These are phyloP conservation scores for Abrostola triplasia DNA, from an alignment of 2,888 invertebrate species.

Conservation along the genomic window DNA sequence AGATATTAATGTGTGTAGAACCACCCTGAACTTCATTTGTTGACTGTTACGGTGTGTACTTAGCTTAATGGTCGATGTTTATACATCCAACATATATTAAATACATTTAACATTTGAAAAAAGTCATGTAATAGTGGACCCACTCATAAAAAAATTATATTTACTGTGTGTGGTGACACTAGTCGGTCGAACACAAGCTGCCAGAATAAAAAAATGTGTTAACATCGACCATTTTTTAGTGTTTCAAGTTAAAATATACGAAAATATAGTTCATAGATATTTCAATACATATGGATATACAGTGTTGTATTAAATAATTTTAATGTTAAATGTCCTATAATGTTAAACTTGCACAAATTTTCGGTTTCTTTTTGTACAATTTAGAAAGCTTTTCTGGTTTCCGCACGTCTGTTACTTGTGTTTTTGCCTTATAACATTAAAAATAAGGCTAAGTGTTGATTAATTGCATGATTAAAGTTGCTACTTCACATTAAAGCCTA, in stretches of 20 bases:
- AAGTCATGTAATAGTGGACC: too few relatives aligned
- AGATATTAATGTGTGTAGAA: too few relatives aligned
- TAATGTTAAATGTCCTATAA: slow-evolving; percentile 11
- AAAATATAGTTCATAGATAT: slow-evolving; percentile 22
- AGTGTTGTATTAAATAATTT: slow-evolving; percentile 39
- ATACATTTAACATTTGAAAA: too few relatives aligned
- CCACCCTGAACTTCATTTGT: too few relatives aligned
- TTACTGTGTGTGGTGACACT: background rate
- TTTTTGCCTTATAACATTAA: background rate
- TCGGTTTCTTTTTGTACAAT: background rate
- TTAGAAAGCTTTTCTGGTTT: background rate
- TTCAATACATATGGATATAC: slow-evolving; percentile 35
- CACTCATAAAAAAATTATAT: too few relatives aligned
- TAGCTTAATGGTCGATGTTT: too few relatives aligned
- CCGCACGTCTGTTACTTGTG: background rate
- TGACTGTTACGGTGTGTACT: too few relatives aligned
- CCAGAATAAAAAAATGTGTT: slow-evolving; percentile 7
- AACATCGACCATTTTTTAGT: slow-evolving; percentile 17
- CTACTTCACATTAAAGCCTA: background rate
- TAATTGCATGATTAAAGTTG: background rate
- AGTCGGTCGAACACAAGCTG: background rate
- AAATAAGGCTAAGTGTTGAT: background rate
- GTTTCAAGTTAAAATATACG: slow-evolving; percentile 13
- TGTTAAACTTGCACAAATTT: slow-evolving; percentile 37
- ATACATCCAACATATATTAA: too few relatives aligned